Evolutionary conservation across 2,888 invertebrate genomes (phyloP), one percentile per base, ranked within the genome.

Genomic region (Drosophila austrosaltans): DNA sequence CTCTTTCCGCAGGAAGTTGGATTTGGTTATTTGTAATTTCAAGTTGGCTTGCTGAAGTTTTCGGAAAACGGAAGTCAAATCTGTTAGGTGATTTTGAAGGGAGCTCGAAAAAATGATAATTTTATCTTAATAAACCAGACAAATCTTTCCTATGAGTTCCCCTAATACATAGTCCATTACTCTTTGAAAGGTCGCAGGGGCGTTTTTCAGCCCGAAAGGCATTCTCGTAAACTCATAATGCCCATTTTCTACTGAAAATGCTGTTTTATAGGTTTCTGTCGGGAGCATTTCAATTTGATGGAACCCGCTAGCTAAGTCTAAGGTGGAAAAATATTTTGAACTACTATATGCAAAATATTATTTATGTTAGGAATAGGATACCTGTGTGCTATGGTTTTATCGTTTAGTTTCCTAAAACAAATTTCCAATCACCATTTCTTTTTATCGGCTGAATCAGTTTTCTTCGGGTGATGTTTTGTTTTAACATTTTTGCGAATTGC

Each of bases 31-130:
- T 32, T 48, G 36, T 12, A 58, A 30, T 30, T 58, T 63, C 32
- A 57, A 2, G 22, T 56, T 66, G 7, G 56, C 61, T 3, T 22
- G 25, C 57, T n/a, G 2, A n/a, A 42, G 39, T 57, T 60, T 66
- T 20, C 12, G 10, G 32, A 66, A 66, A 8, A 66, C 32, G 5
- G 54, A 20, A 61, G 57, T 57, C 4, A 66, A 22, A 12, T 66
- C 66, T 20, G 6, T 20, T n/a, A 72, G 39, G 53, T 72, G 66
- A 16, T 66, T 64, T 40, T 63, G 44, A n/a, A 72, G 30, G 12
- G 66, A 67, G 16, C 60, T 16, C n/a, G 64, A 68, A 12, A 72
- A 68, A 30, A 68, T 16, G 12, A 67, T 67, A 28, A 67, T 64
- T 16, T 16, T 16, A 44, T 69, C 72, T 3, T 65, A 30, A 30